phyloP scores from a whole-genome alignment of 1,140 invertebrate genomes.

The Nasonia longicornis region DNA sequence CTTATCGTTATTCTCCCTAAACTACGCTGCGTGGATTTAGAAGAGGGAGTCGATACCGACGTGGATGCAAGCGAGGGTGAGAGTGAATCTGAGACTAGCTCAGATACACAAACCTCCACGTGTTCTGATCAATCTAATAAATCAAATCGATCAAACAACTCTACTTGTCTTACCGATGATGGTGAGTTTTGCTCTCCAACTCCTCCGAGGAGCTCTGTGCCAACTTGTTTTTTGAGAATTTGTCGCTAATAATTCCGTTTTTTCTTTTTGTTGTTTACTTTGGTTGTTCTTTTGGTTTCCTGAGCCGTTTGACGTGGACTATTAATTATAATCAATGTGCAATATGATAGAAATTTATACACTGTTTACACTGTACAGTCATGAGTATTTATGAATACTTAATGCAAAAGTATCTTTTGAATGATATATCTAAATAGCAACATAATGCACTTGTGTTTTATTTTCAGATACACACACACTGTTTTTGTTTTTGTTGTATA shows the following conservation, averaged over 20 bases:
- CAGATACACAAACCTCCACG: conserved; percentile 67
- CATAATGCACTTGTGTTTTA: no score
- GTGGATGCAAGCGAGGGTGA: conserved; percentile 67
- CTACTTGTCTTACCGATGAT: conserved; percentile 67
- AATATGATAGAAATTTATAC: conserved; percentile 13
- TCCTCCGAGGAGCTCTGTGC: conserved; percentile 23
- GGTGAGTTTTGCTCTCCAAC: conserved; percentile 60
- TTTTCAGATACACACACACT: no score
- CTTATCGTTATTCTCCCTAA: conserved; percentile 52
- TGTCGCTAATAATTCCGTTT: conserved; percentile 61
- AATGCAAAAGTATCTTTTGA: neutral
- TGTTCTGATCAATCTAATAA: conserved; percentile 67
- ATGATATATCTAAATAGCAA: neutral
- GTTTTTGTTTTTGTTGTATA: neutral
- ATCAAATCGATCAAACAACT: conserved; percentile 65
- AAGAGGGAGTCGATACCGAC: conserved; percentile 67
- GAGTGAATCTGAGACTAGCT: conserved; percentile 70
- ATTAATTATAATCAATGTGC: conserved; percentile 50
- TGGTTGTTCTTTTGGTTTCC: conserved; percentile 41
- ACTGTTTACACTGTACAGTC: neutral
- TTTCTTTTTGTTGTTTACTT: conserved; percentile 51
- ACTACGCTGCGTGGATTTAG: conserved; percentile 67
- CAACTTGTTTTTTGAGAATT: conserved; percentile 54
- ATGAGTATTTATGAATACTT: conserved; percentile 7
- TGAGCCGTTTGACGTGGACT: conserved; percentile 53